Percentiles rank a stretch among this genome's conserved stretches.
phyloP scores from a whole-genome alignment of 2,888 invertebrate genomes.

The Augiades crinisus region DNA sequence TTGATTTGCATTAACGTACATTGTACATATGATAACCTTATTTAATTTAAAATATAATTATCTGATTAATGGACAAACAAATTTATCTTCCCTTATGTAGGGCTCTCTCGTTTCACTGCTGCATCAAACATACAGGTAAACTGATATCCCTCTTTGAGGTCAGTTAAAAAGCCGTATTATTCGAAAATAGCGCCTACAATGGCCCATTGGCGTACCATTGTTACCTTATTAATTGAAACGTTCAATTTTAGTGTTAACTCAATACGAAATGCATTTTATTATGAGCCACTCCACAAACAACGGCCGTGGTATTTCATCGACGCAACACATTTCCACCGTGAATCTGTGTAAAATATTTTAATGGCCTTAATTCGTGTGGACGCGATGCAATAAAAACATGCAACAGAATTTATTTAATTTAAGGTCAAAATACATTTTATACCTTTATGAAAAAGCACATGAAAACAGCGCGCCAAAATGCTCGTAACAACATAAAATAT shows the following conservation, averaged over 20 bases:
- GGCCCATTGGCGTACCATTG: slow-evolving; percentile 6
- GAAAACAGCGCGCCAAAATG: slow-evolving; percentile 50
- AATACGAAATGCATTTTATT: slow-evolving; percentile 17
- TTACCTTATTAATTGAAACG: slow-evolving; percentile 14
- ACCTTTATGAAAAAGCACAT: slow-evolving; percentile 47
- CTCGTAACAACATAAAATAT: slow-evolving; percentile 60
- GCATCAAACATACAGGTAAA: too few species aligned
- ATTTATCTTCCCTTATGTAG: too few species aligned
- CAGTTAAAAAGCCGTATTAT: too few species aligned
- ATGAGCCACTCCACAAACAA: slow-evolving; percentile 27
- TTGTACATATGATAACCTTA: too few species aligned
- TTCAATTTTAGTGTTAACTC: slow-evolving; percentile 21
- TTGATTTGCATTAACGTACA: too few species aligned
- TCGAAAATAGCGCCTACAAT: not conserved
- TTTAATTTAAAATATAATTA: too few species aligned
- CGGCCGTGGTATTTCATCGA: slow-evolving; percentile 27
- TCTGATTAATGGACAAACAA: too few species aligned
- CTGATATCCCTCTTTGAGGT: too few species aligned
- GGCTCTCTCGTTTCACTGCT: too few species aligned
- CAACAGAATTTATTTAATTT: slow-evolving; percentile 42
- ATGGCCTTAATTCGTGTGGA: slow-evolving; percentile 40
- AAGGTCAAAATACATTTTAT: slow-evolving; percentile 47
- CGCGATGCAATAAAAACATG: slow-evolving; percentile 39
- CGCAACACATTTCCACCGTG: slow-evolving; percentile 30
- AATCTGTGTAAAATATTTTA: slow-evolving; percentile 37